phyloP scores from a whole-genome alignment of 1,140 invertebrate genomes.

The Drosophila ficusphila region DNA sequence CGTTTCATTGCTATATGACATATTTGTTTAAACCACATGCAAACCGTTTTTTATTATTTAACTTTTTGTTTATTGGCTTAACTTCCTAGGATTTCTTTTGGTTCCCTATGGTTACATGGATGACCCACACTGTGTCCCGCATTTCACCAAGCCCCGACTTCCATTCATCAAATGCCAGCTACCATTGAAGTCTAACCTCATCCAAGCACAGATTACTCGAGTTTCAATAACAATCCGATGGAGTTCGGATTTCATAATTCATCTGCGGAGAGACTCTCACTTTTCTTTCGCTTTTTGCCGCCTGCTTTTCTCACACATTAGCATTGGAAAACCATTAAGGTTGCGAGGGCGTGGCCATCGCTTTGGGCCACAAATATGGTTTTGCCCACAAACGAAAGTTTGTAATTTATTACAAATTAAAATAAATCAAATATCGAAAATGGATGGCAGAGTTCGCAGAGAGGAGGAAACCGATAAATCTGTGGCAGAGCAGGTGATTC shows the following conservation, averaged over 20 bases:
- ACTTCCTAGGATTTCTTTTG: too few species aligned
- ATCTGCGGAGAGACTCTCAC: constrained; percentile 63
- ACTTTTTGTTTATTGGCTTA: too few species aligned
- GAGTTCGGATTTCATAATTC: constrained; percentile 68
- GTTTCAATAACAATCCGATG: constrained; percentile 36
- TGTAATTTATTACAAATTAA: constrained; percentile 77
- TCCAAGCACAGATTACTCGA: constrained; percentile 25
- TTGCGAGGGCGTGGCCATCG: constrained; percentile 22
- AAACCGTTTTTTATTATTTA: too few species aligned
- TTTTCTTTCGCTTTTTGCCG: constrained; percentile 39
- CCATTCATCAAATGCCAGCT: constrained; percentile 29
- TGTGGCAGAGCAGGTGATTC: constrained; percentile 37
- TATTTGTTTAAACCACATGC: too few species aligned
- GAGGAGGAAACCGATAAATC: constrained; percentile 23
- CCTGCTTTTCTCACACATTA: constrained; percentile 54
- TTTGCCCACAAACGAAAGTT: constrained; percentile 60
- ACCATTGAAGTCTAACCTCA: constrained; percentile 25
- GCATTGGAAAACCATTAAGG: constrained; percentile 69
- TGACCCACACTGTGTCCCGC: constrained; percentile 16
- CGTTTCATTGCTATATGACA: neutral
- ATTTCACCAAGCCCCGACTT: neutral
- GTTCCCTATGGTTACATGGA: constrained; percentile 1
- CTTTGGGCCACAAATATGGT: constrained; percentile 28
- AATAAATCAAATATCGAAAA: constrained; percentile 70
- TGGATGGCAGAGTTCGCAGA: constrained; percentile 1